Base-by-base conservation (phyloP, 2,888 invertebrate genomes). In the Nipponacmea schrenckii region DNA sequence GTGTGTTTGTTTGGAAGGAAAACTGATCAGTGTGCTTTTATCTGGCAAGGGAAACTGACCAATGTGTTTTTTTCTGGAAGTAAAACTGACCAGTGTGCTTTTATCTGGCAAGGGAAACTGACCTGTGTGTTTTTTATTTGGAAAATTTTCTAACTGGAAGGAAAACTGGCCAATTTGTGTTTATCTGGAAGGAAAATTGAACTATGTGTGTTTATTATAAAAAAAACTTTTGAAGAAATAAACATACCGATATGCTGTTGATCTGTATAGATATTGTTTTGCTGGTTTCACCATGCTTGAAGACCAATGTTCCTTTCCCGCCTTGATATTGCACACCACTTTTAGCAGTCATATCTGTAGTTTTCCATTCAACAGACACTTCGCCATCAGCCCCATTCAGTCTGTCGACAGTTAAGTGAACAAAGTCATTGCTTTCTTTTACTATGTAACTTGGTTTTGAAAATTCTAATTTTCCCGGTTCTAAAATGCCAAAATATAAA, bases 321-420 rank as follows among this genome's bases (percentile, higher is more conserved):
- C 91, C 91, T 20, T 85, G 80, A 79, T 90, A 92, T 84, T 92
- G 92, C 70, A 88, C 86, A 7, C 91, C 91, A 44, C 88, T 88
- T 62, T 90, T 87, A 1, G 92, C 92, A 12, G 91, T 90, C 71
- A 91, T 90, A 81, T 92, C 92, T 73, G 90, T 89, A 0, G 92
- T 92, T 76, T 87, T 89, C 90, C 91, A 92, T 64, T 87, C 86
- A 3, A 92, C 89, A 7, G 88, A 80, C 10, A 91, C 89, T 56
- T 89, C 88, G 0, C 92, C 92, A 74, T 92, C 92, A 1, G 91
- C 90, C 7, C 92, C 92, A 77, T 91, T 89, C 17, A 87, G 84
- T 62, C 92, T 83, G 24, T 87, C 83, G 0, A 92, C 89, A 27
- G 90, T 89, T 68, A 92, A 83, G 63, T 85, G 83, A 1, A 90